phyloP scores from a whole-genome alignment of 2,113 vertebrate species.

The Reinhardtius hippoglossoides region DNA sequence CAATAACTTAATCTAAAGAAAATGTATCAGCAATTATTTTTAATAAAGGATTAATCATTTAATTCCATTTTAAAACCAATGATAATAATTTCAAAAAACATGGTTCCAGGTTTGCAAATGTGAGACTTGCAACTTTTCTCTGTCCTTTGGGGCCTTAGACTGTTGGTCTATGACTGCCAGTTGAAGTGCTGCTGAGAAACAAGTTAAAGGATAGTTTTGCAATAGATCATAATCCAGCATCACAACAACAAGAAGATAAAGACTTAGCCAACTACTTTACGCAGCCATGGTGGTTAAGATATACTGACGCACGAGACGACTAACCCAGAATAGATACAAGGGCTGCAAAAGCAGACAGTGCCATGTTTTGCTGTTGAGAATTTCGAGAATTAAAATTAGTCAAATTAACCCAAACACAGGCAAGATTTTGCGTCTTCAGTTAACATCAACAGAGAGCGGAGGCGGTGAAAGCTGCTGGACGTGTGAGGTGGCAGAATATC shows the following conservation, averaged over 20 bases:
- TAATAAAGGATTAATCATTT: too few relatives aligned
- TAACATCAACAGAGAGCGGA: slow-evolving; percentile 14
- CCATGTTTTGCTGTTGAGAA: background rate
- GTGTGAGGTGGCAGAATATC: slow-evolving; percentile 14
- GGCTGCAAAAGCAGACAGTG: background rate
- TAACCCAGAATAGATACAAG: background rate
- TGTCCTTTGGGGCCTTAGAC: too few relatives aligned
- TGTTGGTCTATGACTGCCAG: too few relatives aligned
- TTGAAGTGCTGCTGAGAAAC: too few relatives aligned
- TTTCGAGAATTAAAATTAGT: background rate
- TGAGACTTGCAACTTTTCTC: background rate
- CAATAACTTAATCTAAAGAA: background rate
- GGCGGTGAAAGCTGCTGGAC: slow-evolving; percentile 16
- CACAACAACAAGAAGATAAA: background rate
- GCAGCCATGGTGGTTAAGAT: background rate
- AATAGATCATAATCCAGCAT: background rate
- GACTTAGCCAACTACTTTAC: background rate
- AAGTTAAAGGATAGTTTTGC: background rate
- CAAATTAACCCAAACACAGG: background rate
- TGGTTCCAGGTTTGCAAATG: too few relatives aligned
- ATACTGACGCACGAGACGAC: background rate
- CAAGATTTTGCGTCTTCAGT: background rate
- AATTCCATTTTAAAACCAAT: too few relatives aligned
- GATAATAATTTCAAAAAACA: too few relatives aligned
- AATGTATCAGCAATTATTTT: too few relatives aligned